Evolutionary conservation across 1,140 invertebrate species (phyloP).

Genomic region (Anoplophora glabripennis): DNA sequence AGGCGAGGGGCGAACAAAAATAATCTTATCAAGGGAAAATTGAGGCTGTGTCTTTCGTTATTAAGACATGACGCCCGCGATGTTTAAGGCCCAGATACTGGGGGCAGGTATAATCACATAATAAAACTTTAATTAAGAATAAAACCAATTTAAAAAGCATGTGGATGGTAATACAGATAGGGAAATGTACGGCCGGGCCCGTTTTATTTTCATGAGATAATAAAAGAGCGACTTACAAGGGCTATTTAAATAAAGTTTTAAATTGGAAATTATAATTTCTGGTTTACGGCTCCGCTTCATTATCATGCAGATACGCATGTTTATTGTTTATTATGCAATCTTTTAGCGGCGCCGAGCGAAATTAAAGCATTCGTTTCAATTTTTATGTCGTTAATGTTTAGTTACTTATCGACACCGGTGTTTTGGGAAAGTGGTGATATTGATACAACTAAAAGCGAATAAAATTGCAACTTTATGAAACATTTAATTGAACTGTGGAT

Average conservation of each 20-base stretch:
- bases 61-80: not conserved
- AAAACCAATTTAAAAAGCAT: conserved; percentile 8
- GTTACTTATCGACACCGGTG: no score
- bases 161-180: conserved; percentile 5
- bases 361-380: no score
- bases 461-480: no score
- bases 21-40: conserved; percentile 1
- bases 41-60: not conserved
- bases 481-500: no score
- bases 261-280: conserved; percentile 8
- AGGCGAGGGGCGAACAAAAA: not conserved
- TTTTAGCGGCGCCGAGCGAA: no score
- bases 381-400: no score
- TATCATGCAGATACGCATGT: no score
- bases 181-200: not conserved
- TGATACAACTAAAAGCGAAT: no score
- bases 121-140: conserved; percentile 4
- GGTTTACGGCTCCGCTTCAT: no score
- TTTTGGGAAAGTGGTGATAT: no score
- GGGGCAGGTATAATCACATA: conserved; percentile 4
- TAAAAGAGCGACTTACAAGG: conserved; percentile 2
- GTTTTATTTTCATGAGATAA: conserved; percentile 2
- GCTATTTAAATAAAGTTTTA: not conserved
- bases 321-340: no score
- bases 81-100: no score